Conservation (phyloP, 2,888 invertebrate genomes). For the Drosophila nr. medialis region DNA sequence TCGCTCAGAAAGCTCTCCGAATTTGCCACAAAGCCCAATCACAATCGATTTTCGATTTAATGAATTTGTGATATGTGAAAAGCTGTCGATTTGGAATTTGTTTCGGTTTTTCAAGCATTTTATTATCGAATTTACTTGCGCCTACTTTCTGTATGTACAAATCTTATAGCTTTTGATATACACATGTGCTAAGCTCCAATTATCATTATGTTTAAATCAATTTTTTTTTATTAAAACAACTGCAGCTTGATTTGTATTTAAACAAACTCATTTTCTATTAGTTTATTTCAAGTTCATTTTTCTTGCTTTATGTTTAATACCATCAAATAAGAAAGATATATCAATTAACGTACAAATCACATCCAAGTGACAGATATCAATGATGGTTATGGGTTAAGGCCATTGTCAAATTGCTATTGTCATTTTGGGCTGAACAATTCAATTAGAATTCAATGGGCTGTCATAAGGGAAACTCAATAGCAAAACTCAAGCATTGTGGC, state of each 20-base stretch:
- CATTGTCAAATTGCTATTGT: conserved; percentile 19
- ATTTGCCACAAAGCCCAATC: conserved; percentile 48
- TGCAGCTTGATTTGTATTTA: not conserved
- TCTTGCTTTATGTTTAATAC: not conserved
- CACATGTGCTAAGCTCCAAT: not conserved
- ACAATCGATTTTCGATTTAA: conserved; percentile 65
- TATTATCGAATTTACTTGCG: not conserved
- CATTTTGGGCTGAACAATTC: conserved; percentile 49
- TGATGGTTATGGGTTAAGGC: conserved; percentile 8
- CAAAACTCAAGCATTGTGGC: conserved; percentile 35
- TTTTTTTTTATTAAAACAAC: not conserved
- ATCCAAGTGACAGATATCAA: conserved; percentile 8
- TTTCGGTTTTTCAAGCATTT: not conserved
- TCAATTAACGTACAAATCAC: not conserved
- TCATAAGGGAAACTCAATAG: conserved; percentile 54
- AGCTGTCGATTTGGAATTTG: conserved; percentile 2
- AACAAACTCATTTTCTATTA: not conserved
- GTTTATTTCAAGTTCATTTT: not conserved
- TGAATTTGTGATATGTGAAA: conserved; percentile 25
- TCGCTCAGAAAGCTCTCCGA: conserved; percentile 66
- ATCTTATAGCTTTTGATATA: not conserved
- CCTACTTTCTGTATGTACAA: not conserved
- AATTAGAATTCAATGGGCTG: conserved; percentile 62
- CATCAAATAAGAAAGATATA: not conserved
- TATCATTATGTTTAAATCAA: not conserved